A percentile compares a stretch with the other conserved stretches of the same genome.
phyloP scores from a whole-genome alignment of 2,113 vertebrate genomes.

The Phaethon lepturus region DNA sequence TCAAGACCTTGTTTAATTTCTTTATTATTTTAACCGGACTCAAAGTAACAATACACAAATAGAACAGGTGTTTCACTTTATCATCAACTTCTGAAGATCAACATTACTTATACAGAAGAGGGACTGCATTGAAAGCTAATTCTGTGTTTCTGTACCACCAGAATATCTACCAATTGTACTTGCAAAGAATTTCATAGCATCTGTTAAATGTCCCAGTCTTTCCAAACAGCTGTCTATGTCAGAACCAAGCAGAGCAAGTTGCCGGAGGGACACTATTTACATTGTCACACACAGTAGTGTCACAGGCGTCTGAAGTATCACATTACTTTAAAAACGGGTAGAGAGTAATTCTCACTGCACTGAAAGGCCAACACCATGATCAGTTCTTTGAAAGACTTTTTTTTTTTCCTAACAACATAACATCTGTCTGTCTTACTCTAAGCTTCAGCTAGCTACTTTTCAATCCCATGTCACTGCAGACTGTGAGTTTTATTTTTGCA shows the following conservation, averaged over 20 bases:
- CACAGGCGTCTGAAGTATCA: not conserved
- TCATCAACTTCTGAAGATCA: not conserved
- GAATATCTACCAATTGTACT: not conserved
- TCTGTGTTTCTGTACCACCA: not conserved
- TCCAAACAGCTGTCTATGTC: not conserved
- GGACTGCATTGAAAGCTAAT: not conserved
- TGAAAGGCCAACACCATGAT: not conserved
- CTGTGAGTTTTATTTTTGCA: not conserved
- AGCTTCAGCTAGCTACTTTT: constrained; percentile 4
- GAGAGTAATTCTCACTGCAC: not conserved
- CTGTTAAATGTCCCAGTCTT: not conserved
- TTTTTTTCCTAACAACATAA: not conserved
- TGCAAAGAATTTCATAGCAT: not conserved
- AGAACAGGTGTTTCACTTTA: not conserved
- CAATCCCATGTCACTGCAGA: not conserved
- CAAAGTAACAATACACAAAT: not conserved
- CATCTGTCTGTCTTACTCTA: not conserved
- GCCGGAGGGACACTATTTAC: not conserved
- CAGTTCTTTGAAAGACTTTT: not conserved
- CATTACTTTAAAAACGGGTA: not conserved
- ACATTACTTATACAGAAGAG: not conserved
- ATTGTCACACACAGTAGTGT: not conserved
- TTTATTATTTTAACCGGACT: not conserved
- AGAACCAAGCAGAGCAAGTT: not conserved
- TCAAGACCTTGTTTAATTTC: not conserved